Evolutionary conservation across 1,140 invertebrate species (phyloP).

Genomic region (Heliconius hermathena): DNA sequence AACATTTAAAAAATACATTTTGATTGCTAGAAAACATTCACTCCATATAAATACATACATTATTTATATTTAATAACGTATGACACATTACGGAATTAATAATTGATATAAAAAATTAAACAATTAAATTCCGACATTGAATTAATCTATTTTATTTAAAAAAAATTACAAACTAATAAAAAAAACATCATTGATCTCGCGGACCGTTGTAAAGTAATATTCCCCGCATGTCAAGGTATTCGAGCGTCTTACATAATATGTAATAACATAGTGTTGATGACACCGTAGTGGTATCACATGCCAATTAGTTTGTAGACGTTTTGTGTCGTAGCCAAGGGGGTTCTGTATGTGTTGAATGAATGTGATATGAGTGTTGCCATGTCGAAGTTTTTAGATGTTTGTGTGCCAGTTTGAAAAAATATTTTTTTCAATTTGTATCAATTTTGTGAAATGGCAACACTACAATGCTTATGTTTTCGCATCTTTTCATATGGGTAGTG

Average conservation of each 20-base stretch:
- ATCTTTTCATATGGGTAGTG: no score
- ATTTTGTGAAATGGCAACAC: constrained; percentile 14
- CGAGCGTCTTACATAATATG: constrained; percentile 30
- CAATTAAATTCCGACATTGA: no score
- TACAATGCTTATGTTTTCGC: neutral
- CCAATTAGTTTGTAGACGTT: constrained; percentile 72
- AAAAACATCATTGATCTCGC: constrained; percentile 6
- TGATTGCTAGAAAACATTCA: neutral
- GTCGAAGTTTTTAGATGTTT: constrained; percentile 22
- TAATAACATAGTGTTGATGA: constrained; percentile 48
- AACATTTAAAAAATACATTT: neutral
- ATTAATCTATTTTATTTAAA: no score
- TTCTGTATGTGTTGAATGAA: constrained; percentile 68
- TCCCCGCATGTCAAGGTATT: constrained; percentile 23
- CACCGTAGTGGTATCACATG: constrained; percentile 67
- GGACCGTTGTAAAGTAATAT: constrained; percentile 16
- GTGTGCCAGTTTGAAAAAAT: neutral
- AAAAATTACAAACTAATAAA: neutral
- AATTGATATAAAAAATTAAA: no score
- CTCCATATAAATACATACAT: neutral
- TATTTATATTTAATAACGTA: neutral
- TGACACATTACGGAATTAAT: no score
- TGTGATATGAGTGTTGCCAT: constrained; percentile 61
- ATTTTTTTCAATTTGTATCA: neutral
- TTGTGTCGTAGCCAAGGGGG: constrained; percentile 81